These are phyloP conservation scores for Triplophysa tibetana DNA, from an alignment of 2,113 vertebrate genomes.

Conservation along the genomic window DNA sequence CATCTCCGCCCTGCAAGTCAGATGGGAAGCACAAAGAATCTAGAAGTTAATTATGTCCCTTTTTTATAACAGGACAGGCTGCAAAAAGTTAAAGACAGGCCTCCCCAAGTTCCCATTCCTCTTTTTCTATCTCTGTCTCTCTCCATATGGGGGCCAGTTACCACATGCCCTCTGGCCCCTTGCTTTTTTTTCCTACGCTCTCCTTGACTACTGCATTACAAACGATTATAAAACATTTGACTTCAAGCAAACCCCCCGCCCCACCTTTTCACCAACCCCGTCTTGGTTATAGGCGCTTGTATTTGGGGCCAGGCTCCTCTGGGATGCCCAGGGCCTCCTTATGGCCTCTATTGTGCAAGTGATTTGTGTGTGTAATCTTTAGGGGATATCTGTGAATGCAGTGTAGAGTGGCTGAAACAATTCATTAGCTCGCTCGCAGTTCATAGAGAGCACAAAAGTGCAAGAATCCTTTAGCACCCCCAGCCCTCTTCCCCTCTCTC, in stretches of 20 bases:
- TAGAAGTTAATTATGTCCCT: conserved; percentile 96
- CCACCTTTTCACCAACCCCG: conserved; percentile 62
- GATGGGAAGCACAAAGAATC: conserved; percentile 96
- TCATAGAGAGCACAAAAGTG: conserved; percentile 89
- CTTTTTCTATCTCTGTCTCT: conserved; percentile 52
- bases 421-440: conserved; percentile 95
- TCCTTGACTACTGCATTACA: conserved; percentile 83
- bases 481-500: conserved; percentile 35
- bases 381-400: conserved; percentile 86
- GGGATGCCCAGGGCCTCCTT: conserved; percentile 77
- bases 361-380: conserved; percentile 96
- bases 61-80: conserved; percentile 76
- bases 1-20: conserved; percentile 99
- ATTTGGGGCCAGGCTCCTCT: conserved; percentile 79
- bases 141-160: conserved; percentile 53
- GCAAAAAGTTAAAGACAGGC: conserved; percentile 55
- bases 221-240: conserved; percentile 93
- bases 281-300: conserved; percentile 81
- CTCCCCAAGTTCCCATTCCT: conserved; percentile 55
- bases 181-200: conserved; percentile 55
- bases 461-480: conserved; percentile 82
- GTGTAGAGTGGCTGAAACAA: conserved; percentile 86
- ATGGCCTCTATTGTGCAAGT: conserved; percentile 83
- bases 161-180: conserved; percentile 51
- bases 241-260: conserved; percentile 70